phyloP scores from a whole-genome alignment of 2,888 invertebrate species.

The Coelopa pilipes region DNA sequence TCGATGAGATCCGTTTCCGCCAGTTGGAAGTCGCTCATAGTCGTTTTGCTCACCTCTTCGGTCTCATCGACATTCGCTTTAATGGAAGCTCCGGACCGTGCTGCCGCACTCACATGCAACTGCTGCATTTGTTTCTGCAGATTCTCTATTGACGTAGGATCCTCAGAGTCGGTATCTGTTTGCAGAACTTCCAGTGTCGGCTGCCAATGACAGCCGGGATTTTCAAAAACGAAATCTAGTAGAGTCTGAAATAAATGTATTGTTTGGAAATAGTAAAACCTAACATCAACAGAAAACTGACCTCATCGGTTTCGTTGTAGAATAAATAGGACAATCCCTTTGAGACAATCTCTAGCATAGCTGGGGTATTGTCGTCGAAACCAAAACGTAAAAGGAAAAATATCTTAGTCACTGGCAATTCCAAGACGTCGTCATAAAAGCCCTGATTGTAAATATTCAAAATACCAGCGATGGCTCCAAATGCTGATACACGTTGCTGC shows the following conservation, averaged over 20 bases:
- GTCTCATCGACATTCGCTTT: constrained; percentile 57
- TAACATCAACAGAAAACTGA: constrained; percentile 45
- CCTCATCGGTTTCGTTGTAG: constrained; percentile 82
- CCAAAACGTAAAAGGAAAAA: constrained; percentile 86
- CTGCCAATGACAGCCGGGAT: constrained; percentile 74
- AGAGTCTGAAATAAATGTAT: constrained; percentile 64
- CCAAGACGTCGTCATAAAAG: constrained; percentile 80
- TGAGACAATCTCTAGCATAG: constrained; percentile 80
- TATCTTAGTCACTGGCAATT: constrained; percentile 80
- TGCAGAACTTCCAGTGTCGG: constrained; percentile 69
- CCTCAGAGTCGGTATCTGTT: constrained; percentile 47
- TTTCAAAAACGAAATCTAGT: constrained; percentile 76
- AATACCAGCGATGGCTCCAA: constrained; percentile 83
- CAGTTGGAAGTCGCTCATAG: constrained; percentile 87
- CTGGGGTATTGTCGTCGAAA: constrained; percentile 82
- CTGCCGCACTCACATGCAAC: constrained; percentile 47
- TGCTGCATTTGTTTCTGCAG: constrained; percentile 70
- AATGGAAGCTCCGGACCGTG: constrained; percentile 54
- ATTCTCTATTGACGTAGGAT: constrained; percentile 68
- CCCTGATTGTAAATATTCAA: constrained; percentile 78
- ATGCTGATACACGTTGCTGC: constrained; percentile 85
- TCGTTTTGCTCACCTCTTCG: constrained; percentile 69
- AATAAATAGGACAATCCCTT: constrained; percentile 80
- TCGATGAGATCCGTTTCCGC: constrained; percentile 84
- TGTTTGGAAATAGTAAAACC: background rate